These are phyloP conservation scores for Thalassarche chlororhynchos DNA, from an alignment of 2,113 vertebrate species.

Conservation along the genomic window DNA sequence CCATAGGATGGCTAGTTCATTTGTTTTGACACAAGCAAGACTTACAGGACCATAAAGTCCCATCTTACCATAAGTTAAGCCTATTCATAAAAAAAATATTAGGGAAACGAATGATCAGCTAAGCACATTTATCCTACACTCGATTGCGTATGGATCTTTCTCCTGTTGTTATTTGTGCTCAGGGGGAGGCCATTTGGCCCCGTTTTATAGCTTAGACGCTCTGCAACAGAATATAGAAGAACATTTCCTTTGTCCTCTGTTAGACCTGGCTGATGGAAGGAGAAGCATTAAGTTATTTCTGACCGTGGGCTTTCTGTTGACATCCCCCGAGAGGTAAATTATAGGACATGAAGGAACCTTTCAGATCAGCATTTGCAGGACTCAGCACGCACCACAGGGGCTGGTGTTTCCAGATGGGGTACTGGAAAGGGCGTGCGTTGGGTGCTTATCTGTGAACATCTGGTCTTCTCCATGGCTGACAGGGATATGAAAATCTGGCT, in stretches of 20 bases:
- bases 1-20: constrained; percentile 63
- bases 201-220: constrained; percentile 22
- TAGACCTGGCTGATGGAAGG: constrained; percentile 23
- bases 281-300: constrained; percentile 38
- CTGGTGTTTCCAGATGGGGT: not conserved
- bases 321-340: not conserved
- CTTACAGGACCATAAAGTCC: constrained; percentile 51
- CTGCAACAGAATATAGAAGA: constrained; percentile 19
- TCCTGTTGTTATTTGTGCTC: constrained; percentile 62
- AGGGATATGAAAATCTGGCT: not conserved
- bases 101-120: constrained; percentile 54
- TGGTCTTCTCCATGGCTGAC: not conserved
- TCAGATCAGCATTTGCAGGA: not conserved
- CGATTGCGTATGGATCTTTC: not conserved
- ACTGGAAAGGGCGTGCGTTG: not conserved
- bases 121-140: constrained; percentile 42
- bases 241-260: constrained; percentile 60
- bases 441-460: not conserved
- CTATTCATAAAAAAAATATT: constrained; percentile 72
- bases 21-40: constrained; percentile 63
- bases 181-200: constrained; percentile 47
- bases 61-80: constrained; percentile 58
- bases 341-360: not conserved
- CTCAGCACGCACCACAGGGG: not conserved
- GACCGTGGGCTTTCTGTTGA: not conserved